These are phyloP conservation scores for Astyanax mexicanus DNA, from an alignment of 2,797 vertebrate species.

Conservation along the genomic window DNA sequence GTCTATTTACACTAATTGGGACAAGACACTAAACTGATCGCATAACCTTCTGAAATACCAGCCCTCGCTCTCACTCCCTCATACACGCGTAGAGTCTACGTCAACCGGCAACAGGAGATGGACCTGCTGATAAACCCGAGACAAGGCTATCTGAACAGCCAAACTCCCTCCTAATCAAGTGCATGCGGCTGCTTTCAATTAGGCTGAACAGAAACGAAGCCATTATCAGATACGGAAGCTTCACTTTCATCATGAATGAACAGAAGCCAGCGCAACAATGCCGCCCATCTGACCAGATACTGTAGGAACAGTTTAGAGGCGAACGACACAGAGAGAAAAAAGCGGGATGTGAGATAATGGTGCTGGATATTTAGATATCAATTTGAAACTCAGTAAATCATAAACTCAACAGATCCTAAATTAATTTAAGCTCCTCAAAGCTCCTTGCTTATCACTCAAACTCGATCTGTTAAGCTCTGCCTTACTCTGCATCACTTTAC, in stretches of 20 bases:
- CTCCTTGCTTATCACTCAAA: too few relatives aligned
- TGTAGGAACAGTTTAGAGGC: too few relatives aligned
- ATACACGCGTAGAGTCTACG: background rate
- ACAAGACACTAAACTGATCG: background rate
- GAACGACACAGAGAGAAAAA: too few relatives aligned
- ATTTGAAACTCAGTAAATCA: too few relatives aligned
- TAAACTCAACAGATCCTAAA: too few relatives aligned
- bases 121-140: background rate
- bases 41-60: background rate
- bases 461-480: too few relatives aligned
- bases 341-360: too few relatives aligned
- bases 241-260: background rate
- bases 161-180: background rate
- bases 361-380: too few relatives aligned
- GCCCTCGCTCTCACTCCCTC: background rate
- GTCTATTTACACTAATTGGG: constrained; percentile 26
- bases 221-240: background rate
- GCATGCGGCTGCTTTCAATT: background rate
- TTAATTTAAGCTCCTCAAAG: too few relatives aligned
- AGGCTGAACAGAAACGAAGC: background rate
- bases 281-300: background rate
- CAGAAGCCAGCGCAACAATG: background rate
- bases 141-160: background rate
- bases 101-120: background rate
- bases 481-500: too few relatives aligned